Conservation (phyloP, 1,140 invertebrate genomes). For the Scaptomyza hsui region DNA sequence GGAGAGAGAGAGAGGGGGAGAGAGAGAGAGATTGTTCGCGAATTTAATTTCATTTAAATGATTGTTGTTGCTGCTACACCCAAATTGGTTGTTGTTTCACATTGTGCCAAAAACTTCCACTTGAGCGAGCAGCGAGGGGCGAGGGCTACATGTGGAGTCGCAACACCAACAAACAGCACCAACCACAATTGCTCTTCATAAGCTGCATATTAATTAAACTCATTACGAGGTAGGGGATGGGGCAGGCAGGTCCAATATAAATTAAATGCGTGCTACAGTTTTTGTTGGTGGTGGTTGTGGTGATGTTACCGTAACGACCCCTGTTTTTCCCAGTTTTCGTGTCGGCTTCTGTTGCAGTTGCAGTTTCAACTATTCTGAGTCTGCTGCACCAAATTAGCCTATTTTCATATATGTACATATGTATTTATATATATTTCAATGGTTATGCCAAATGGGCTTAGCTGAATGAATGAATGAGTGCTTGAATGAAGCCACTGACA, state of each 20-base stretch:
- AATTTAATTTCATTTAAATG: no score
- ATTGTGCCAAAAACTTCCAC: slow-evolving; percentile 49
- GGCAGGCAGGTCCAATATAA: neutral
- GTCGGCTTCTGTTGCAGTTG: slow-evolving; percentile 8
- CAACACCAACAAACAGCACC: neutral
- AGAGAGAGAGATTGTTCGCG: no score
- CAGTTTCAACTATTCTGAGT: neutral
- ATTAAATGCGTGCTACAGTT: neutral
- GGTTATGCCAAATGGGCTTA: slow-evolving; percentile 47
- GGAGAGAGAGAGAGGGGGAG: no score
- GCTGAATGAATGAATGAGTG: slow-evolving; percentile 19
- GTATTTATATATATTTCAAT: neutral
- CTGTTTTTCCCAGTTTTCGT: slow-evolving; percentile 1
- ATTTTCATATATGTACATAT: slow-evolving; percentile 77
- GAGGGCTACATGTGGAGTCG: neutral
- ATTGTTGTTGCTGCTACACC: slow-evolving; percentile 24
- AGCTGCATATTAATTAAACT: slow-evolving; percentile 76
- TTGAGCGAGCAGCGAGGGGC: slow-evolving; percentile 34
- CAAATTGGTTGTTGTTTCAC: slow-evolving; percentile 19
- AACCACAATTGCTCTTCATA: slow-evolving; percentile 4
- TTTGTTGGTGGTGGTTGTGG: no score
- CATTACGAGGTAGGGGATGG: slow-evolving; percentile 60
- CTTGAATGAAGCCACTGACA: slow-evolving; percentile 53
- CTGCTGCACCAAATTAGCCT: slow-evolving; percentile 61
- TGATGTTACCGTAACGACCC: slow-evolving; percentile 1